phyloP scores from a whole-genome alignment of 2,888 invertebrate species.

The Stenolophus ochropezus region DNA sequence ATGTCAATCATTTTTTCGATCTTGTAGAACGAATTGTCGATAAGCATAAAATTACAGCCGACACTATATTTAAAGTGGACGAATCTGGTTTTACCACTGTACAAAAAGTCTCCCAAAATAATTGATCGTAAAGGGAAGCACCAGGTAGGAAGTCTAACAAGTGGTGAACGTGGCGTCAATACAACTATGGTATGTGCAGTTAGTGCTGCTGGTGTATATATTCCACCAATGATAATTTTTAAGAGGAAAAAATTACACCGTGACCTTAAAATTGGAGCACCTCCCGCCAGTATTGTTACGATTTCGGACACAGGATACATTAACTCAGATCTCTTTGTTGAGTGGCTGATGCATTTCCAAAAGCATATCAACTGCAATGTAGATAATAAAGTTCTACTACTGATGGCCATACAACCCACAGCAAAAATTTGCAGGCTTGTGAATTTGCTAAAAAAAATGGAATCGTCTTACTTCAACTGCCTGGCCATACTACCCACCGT shows the following conservation, averaged over 20 bases:
- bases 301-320: conserved; percentile 63
- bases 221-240: conserved; percentile 65
- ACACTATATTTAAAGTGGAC: conserved; percentile 60
- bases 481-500: conserved; percentile 65
- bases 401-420: conserved; percentile 61
- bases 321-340: conserved; percentile 62
- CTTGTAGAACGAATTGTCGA: background rate
- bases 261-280: background rate
- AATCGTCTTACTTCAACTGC: conserved; percentile 64
- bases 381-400: conserved; percentile 52
- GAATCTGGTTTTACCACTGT: conserved; percentile 62
- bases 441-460: conserved; percentile 62
- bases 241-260: background rate
- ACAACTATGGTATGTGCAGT: background rate
- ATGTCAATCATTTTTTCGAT: conserved; percentile 58
- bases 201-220: background rate
- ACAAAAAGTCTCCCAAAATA: conserved; percentile 64
- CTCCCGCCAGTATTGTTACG: background rate
- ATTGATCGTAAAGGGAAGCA: conserved; percentile 65
- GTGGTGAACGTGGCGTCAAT: conserved; percentile 61
- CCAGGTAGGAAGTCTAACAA: conserved; percentile 65
- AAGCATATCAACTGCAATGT: conserved; percentile 49
- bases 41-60: conserved; percentile 1
- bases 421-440: conserved; percentile 63
- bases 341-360: too few relatives aligned